phyloP scores from a whole-genome alignment of 2,888 invertebrate genomes.

The Lordiphosa andalusiaca region DNA sequence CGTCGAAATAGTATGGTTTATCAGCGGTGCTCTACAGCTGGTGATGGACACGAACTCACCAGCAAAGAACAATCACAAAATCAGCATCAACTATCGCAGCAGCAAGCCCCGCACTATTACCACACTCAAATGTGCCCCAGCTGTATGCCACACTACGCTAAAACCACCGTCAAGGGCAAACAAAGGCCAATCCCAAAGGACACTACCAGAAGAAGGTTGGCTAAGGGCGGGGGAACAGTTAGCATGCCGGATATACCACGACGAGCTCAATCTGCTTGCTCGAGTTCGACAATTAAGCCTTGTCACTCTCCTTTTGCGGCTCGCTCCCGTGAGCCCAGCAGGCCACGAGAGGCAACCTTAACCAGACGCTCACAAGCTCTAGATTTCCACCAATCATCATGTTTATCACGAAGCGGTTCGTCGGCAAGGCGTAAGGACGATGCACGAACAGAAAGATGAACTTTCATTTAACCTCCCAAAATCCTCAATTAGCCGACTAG shows the following conservation, averaged over 20 bases:
- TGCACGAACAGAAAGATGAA: slow-evolving; percentile 10
- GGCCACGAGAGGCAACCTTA: not conserved
- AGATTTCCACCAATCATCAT: not conserved
- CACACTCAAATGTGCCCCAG: slow-evolving; percentile 6
- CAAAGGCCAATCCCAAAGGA: not conserved
- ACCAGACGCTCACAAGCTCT: not conserved
- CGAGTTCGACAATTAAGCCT: not conserved
- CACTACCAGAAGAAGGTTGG: not conserved
- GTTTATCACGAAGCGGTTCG: not conserved
- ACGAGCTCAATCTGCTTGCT: not conserved
- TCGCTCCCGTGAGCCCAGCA: not conserved
- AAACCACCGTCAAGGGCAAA: not conserved
- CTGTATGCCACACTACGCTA: not conserved
- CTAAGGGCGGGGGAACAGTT: slow-evolving; percentile 16
- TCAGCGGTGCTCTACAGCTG: not conserved
- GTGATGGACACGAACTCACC: not conserved
- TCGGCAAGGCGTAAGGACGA: slow-evolving; percentile 16
- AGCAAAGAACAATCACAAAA: not conserved
- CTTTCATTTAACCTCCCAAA: not conserved
- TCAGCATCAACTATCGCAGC: slow-evolving; percentile 42
- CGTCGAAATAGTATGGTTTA: not conserved
- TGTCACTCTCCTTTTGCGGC: not conserved
- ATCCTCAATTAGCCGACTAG: not conserved
- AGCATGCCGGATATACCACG: slow-evolving; percentile 45
- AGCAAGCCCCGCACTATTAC: slow-evolving; percentile 11